Conservation (phyloP, 2,113 vertebrate species). For the Chrysochloris asiatica region DNA sequence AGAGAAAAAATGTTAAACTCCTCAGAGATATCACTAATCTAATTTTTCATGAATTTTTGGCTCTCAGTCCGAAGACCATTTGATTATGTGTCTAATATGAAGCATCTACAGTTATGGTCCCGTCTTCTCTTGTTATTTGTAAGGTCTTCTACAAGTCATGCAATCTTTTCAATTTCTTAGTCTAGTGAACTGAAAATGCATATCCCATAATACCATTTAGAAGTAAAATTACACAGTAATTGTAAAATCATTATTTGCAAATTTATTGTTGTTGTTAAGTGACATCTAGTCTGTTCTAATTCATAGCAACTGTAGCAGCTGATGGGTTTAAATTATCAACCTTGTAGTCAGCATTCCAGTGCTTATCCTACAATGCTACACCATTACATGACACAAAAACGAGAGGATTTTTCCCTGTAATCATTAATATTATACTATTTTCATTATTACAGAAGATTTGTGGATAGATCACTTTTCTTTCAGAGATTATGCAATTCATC, state of each 20-base stretch:
- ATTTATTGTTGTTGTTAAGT: too few relatives aligned
- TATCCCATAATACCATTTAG: background rate
- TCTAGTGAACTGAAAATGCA: background rate
- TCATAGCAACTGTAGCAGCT: too few relatives aligned
- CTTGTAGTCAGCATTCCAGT: too few relatives aligned
- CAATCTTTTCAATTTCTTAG: background rate
- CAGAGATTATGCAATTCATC: background rate
- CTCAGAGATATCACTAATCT: background rate
- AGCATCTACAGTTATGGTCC: fast-evolving
- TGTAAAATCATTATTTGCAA: too few relatives aligned
- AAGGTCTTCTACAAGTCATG: background rate
- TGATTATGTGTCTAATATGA: background rate
- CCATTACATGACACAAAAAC: background rate
- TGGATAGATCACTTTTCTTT: background rate
- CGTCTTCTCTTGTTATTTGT: background rate
- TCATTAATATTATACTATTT: background rate
- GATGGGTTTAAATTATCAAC: too few relatives aligned
- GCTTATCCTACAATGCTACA: too few relatives aligned
- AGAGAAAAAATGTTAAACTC: too few relatives aligned
- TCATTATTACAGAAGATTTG: background rate
- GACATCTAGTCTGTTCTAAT: too few relatives aligned
- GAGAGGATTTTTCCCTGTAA: background rate
- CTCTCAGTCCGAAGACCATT: background rate
- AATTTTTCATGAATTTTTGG: background rate
- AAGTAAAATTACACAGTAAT: background rate